These are phyloP conservation scores for Bembecia ichneumoniformis DNA, from an alignment of 2,888 invertebrate species.

Conservation along the genomic window DNA sequence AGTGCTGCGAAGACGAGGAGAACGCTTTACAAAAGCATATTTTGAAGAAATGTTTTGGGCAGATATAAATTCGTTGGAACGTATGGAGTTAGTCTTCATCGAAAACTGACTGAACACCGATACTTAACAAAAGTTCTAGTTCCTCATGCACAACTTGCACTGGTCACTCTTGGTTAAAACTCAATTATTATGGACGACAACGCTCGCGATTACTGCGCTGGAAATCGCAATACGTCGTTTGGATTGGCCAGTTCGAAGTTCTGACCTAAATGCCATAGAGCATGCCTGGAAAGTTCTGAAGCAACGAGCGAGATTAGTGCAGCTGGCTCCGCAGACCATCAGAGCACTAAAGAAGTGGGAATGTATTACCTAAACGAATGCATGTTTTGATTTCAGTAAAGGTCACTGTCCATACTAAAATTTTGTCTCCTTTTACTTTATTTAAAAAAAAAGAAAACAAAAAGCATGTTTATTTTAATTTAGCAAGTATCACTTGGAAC, in stretches of 20 bases:
- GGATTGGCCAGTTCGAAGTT: background rate
- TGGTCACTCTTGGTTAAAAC: conserved; percentile 1
- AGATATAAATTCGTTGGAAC: conserved; percentile 3
- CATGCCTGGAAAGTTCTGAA: conserved; percentile 3
- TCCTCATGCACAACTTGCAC: conserved; percentile 3
- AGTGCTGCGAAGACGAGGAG: conserved; percentile 3
- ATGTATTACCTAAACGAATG: background rate
- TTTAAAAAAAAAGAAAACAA: no score
- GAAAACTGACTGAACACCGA: conserved; percentile 8
- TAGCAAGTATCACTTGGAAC: no score
- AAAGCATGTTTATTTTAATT: no score
- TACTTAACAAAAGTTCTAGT: conserved; percentile 6
- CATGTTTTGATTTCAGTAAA: no score
- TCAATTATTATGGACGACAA: conserved; percentile 4
- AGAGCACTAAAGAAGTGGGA: conserved; percentile 5
- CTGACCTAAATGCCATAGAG: background rate
- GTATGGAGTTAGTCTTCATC: conserved; percentile 8
- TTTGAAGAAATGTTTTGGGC: conserved; percentile 9
- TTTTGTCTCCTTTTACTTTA: no score
- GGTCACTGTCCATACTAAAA: no score
- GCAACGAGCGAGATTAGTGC: conserved; percentile 1
- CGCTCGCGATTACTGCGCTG: conserved; percentile 1
- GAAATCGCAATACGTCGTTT: background rate
- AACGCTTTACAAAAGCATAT: conserved; percentile 5
- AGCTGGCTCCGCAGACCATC: conserved; percentile 4